Evolutionary conservation across 2,888 invertebrate genomes (phyloP).

Genomic region (Lasioglossum calceatum): DNA sequence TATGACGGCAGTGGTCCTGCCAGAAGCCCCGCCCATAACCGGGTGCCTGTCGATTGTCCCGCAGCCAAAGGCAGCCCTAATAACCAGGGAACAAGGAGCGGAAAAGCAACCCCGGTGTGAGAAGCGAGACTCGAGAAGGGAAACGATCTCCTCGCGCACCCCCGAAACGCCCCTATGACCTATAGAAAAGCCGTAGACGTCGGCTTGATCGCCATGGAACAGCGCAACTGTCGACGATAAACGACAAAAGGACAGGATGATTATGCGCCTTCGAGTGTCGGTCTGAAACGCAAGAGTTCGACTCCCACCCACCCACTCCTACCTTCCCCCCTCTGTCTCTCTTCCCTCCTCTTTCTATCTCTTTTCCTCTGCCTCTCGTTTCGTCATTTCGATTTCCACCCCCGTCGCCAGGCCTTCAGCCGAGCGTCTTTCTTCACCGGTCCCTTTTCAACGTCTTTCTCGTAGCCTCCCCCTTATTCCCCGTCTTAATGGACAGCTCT

Average conservation of each 20-base stretch:
- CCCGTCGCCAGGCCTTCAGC: neutral
- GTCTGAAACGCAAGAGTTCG: conserved; percentile 23
- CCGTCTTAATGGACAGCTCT: conserved; percentile 17
- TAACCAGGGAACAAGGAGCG: conserved; percentile 75
- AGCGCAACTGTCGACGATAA: conserved; percentile 78
- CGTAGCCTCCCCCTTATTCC: conserved; percentile 3
- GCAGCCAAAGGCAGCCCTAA: conserved; percentile 79
- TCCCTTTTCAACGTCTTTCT: conserved; percentile 5
- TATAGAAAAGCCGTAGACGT: conserved; percentile 68
- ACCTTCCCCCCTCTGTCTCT: too few relatives aligned
- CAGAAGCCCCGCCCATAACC: conserved; percentile 78
- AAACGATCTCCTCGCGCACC: conserved; percentile 64
- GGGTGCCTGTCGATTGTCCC: conserved; percentile 80
- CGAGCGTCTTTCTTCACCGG: neutral
- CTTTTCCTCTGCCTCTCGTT: neutral
- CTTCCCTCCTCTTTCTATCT: neutral
- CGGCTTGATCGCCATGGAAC: conserved; percentile 68
- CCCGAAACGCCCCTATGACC: conserved; percentile 74
- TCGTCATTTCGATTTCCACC: conserved; percentile 36
- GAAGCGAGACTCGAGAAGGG: conserved; percentile 69
- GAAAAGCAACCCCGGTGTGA: conserved; percentile 73
- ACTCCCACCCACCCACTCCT: neutral
- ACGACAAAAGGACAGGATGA: conserved; percentile 70
- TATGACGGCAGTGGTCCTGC: conserved; percentile 54
- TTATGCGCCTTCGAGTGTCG: conserved; percentile 48